phyloP scores from a whole-genome alignment of 2,797 vertebrate genomes.

The Urosaurus nigricauda region DNA sequence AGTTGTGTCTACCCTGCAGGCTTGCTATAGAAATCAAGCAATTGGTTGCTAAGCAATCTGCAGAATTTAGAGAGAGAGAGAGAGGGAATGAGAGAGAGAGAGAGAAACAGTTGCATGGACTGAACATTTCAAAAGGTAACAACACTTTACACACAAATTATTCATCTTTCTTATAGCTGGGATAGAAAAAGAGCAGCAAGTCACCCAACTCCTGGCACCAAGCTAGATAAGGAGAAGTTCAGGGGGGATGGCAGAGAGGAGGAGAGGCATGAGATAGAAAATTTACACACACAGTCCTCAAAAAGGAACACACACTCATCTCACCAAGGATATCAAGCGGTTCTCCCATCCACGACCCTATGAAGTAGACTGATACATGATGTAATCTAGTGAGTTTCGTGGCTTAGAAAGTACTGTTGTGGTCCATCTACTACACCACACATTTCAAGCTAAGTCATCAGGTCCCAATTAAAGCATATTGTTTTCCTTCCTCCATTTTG shows the following conservation, averaged over 20 bases:
- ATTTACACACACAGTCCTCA: background rate
- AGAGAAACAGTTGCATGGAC: background rate
- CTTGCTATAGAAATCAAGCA: conserved; percentile 27
- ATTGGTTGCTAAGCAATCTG: conserved; percentile 45
- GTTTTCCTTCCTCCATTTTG: background rate
- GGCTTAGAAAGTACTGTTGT: background rate
- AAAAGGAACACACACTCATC: background rate
- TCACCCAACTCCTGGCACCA: background rate
- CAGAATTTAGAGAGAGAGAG: conserved; percentile 26
- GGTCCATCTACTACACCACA: background rate
- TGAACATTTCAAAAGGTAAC: conserved; percentile 16
- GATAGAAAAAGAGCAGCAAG: background rate
- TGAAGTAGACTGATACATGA: background rate
- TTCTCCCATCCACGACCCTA: background rate
- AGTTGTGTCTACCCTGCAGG: background rate
- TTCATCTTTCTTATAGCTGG: conserved; percentile 29
- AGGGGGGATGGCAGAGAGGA: background rate
- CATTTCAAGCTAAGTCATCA: background rate
- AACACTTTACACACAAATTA: conserved; percentile 27
- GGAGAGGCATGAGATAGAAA: background rate
- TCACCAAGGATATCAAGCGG: background rate
- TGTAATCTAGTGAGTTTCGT: background rate
- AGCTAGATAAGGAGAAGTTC: fast-evolving
- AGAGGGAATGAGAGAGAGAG: background rate
- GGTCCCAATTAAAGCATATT: background rate